Evolutionary conservation across 2,888 invertebrate species (phyloP).

Genomic region (Phorcus lineatus): DNA sequence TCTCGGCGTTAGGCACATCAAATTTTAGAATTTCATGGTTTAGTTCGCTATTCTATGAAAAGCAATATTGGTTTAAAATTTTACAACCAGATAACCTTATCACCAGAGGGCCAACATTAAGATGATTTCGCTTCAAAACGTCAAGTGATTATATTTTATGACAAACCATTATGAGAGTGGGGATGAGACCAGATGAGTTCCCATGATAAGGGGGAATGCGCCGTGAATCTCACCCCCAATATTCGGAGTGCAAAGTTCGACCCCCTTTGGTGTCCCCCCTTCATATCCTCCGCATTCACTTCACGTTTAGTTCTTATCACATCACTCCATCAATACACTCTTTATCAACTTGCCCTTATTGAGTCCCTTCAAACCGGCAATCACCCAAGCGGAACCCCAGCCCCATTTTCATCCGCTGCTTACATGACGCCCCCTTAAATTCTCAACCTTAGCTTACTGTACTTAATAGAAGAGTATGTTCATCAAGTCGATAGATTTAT

Average conservation of each 20-base stretch:
- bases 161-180: not conserved
- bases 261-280: not conserved
- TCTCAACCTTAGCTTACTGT: no score
- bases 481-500: no score
- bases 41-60: no score
- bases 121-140: not conserved
- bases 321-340: not conserved
- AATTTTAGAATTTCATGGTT: no score
- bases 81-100: no score
- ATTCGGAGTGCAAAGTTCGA: not conserved
- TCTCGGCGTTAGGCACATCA: no score
- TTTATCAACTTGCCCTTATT: not conserved
- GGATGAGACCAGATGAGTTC: not conserved
- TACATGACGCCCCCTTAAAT: no score
- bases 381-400: no score
- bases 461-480: no score
- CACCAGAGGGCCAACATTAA: no score
- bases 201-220: not conserved
- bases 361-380: not conserved
- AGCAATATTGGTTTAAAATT: no score
- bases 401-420: no score
- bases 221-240: not conserved
- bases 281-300: not conserved
- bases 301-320: slow-evolving; percentile 1
- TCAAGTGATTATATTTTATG: slow-evolving; percentile 2